Evolutionary conservation across 1,140 invertebrate genomes (phyloP), one percentile per base, ranked within the genome.

Genomic region (Aphidius ervi): DNA sequence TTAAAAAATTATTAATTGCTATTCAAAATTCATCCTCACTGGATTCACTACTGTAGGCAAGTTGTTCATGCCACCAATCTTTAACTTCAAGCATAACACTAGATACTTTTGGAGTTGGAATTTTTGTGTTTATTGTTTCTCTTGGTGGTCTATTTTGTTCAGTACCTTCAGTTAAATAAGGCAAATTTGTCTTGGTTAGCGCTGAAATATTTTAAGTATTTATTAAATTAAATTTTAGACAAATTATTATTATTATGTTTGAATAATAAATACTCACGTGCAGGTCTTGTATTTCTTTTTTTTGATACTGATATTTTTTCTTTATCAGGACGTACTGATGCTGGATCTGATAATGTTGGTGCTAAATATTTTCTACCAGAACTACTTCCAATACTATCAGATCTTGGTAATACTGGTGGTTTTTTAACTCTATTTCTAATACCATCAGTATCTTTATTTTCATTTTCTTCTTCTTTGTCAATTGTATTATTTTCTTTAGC

Each of bases 311-410:
- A 65, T 31, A 83, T 79, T 61, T 86, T 82, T 65, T 87, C 88
- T 73, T 94, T 94, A 55, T 90, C 89, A 8, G 86, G 82, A 46
- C 90, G 80, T 31, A 88, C 84, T 54, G 90, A 87, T 5, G 76
- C 77, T 31, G 91, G 90, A 81, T 95, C 93, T 48, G 92, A 94
- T 47, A 94, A 76, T 0, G 92, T 93, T 31, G 94, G 93, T 10
- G 92, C 91, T 60, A 96, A 78, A 77, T 90, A 94, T 70, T 95
- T 94, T 59, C 92, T 84, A 0, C 91, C 89, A 4, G 88, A 86
- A 59, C 79, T 82, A 72, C 90, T 92, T 42, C 89, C 91, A 46
- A 92, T 89, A 61, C 91, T 93, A 70, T 91, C 89, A 3, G 89
- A 91, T 63, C 88, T 81, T 10, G 87, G 82, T 16, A 88, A 81